phyloP scores from a whole-genome alignment of 2,113 vertebrate species.

The Myiopsitta monachus region DNA sequence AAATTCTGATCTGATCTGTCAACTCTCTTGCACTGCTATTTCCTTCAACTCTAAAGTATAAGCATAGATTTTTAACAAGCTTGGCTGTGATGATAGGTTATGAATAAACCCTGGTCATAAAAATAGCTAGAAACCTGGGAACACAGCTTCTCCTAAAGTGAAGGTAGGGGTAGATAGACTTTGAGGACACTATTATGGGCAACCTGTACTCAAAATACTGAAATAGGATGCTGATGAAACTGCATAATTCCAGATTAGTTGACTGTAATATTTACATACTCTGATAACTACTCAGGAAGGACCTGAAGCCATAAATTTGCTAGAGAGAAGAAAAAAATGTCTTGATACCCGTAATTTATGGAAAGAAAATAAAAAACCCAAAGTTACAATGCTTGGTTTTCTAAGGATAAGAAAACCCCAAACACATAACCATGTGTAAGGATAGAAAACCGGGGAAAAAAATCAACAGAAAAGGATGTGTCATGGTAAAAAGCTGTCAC shows the following conservation, averaged over 20 bases:
- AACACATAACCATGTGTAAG: neutral
- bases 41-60: neutral
- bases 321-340: neutral
- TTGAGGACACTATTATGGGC: neutral
- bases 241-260: neutral
- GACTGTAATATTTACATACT: neutral
- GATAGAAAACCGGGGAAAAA: neutral
- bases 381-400: neutral
- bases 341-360: neutral
- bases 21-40: neutral
- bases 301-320: neutral
- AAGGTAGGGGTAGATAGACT: neutral
- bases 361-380: neutral
- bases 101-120: neutral
- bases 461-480: neutral
- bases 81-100: neutral
- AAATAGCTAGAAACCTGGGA: neutral
- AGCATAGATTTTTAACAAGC: neutral
- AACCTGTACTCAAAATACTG: neutral
- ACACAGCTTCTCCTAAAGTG: neutral
- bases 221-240: neutral
- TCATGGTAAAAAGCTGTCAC: neutral
- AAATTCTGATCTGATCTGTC: neutral
- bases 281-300: neutral
- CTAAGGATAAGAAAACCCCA: neutral